Conservation (phyloP, 2,797 vertebrate species). For the Sebastes itinus region DNA sequence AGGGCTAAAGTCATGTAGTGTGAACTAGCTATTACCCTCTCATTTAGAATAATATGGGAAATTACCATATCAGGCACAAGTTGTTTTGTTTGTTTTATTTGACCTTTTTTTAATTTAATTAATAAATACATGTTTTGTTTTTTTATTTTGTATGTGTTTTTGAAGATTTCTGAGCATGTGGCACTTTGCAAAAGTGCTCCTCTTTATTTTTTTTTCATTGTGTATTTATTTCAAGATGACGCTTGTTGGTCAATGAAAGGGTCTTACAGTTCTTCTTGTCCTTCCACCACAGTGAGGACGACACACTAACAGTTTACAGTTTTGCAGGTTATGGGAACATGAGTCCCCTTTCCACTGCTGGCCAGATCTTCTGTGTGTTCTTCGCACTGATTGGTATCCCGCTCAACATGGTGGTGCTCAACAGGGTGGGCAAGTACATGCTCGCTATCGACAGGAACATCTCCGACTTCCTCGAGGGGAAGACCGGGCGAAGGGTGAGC, state of each 20-base stretch:
- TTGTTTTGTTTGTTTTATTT: not conserved
- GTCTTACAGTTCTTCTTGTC: not conserved
- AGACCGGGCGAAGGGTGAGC: constrained; percentile 82
- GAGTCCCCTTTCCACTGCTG: constrained; percentile 82
- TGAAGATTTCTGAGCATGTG: not conserved
- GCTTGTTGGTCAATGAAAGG: not conserved
- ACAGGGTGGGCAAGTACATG: constrained; percentile 91
- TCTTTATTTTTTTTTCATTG: not conserved
- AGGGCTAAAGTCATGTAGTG: too few species aligned
- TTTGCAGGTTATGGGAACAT: constrained; percentile 91
- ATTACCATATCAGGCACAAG: not conserved
- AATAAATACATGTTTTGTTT: not conserved
- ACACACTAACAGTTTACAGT: constrained; percentile 3
- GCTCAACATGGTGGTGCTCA: constrained; percentile 90
- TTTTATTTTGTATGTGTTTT: not conserved
- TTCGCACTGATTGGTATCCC: constrained; percentile 94
- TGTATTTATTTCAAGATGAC: not conserved
- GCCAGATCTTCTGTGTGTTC: constrained; percentile 92
- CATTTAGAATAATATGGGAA: not conserved
- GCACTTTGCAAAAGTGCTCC: not conserved
- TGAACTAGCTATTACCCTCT: too few species aligned
- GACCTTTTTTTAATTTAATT: not conserved
- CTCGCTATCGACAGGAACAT: constrained; percentile 82
- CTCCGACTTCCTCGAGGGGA: constrained; percentile 72
- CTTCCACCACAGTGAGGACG: not conserved